Percentiles rank a stretch among this genome's conserved stretches.
These are phyloP conservation scores for Nephotettix cincticeps DNA, from an alignment of 1,140 invertebrate species.

Conservation along the genomic window DNA sequence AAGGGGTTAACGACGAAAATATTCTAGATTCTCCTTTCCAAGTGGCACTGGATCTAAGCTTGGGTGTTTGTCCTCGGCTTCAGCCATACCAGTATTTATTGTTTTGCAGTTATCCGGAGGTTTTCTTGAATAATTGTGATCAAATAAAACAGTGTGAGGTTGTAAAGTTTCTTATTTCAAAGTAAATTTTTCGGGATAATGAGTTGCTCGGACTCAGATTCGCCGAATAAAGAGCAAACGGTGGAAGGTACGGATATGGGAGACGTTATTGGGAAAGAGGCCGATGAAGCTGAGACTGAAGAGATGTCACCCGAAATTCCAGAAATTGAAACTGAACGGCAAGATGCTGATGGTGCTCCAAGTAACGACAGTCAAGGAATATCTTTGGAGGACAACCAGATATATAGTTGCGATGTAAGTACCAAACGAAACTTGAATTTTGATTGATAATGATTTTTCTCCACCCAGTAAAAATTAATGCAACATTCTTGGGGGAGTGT, in stretches of 20 bases:
- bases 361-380: conserved; percentile 26
- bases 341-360: conserved; percentile 30
- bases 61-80: conserved; percentile 29
- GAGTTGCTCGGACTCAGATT: conserved; percentile 39
- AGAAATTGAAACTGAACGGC: conserved; percentile 33
- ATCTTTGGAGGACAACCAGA: background rate
- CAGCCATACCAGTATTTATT: conserved; percentile 11
- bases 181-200: conserved; percentile 31
- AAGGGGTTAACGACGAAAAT: too few relatives aligned
- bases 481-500: too few relatives aligned
- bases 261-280: conserved; percentile 46
- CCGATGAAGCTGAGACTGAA: conserved; percentile 39
- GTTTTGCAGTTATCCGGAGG: conserved; percentile 5
- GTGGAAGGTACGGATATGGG: conserved; percentile 40
- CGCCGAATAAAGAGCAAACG: conserved; percentile 35
- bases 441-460: too few relatives aligned
- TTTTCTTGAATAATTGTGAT: background rate
- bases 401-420: background rate
- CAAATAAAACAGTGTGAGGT: background rate
- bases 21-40: background rate
- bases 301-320: conserved; percentile 30
- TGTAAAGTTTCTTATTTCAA: background rate
- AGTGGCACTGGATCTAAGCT: background rate
- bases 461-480: too few relatives aligned
- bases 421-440: too few relatives aligned